phyloP scores from a whole-genome alignment of 2,797 vertebrate genomes.

The Malacoctenus gilli region DNA sequence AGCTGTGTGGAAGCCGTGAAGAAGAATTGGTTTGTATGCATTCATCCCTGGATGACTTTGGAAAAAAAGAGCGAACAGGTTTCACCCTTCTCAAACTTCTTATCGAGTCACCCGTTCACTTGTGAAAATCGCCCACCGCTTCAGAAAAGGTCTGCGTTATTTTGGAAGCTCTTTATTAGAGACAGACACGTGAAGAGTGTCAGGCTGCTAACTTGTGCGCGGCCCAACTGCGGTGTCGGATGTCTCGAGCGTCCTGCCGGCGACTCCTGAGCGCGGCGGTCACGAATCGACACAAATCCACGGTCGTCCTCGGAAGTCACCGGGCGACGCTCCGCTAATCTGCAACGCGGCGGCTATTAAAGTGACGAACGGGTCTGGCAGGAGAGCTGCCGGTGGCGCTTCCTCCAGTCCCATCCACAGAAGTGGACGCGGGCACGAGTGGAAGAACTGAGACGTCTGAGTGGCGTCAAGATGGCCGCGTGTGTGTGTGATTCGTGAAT shows the following conservation, averaged over 20 bases:
- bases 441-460: constrained; percentile 49
- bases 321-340: constrained; percentile 68
- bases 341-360: constrained; percentile 66
- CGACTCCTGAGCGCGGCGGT: constrained; percentile 13
- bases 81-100: too few relatives aligned
- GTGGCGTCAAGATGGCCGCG: constrained; percentile 35
- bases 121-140: not conserved
- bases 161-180: constrained; percentile 24
- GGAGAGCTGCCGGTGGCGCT: constrained; percentile 34
- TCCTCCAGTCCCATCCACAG: constrained; percentile 19
- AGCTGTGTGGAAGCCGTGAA: too few relatives aligned
- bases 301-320: constrained; percentile 50
- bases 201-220: constrained; percentile 11
- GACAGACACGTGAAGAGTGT: constrained; percentile 21
- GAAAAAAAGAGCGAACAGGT: too few relatives aligned
- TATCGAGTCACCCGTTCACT: not conserved
- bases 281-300: constrained; percentile 54
- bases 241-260: constrained; percentile 23
- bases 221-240: constrained; percentile 29
- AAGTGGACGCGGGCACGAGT: constrained; percentile 29
- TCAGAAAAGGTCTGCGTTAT: constrained; percentile 16
- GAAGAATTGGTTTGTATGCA: not conserved
- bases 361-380: constrained; percentile 73
- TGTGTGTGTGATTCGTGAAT: constrained; percentile 18
- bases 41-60: too few relatives aligned